Conservation (phyloP, 2,888 invertebrate genomes). For the Oscheius onirici region DNA sequence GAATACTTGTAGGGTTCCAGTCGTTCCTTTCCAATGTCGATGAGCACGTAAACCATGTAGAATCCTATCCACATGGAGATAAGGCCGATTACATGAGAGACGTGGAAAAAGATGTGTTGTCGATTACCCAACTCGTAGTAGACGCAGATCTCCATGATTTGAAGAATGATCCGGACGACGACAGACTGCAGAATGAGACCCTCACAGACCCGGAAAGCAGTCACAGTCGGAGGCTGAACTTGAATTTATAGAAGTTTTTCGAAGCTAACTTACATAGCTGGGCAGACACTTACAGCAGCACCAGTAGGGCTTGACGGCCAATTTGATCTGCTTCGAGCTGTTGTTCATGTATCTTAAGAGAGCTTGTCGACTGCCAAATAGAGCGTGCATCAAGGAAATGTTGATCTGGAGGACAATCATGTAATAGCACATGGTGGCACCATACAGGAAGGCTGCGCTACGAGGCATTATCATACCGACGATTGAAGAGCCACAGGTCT, state of each 20-base stretch:
- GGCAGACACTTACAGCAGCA: slow-evolving; percentile 22
- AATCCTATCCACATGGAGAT: slow-evolving; percentile 27
- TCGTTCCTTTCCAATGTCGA: slow-evolving; percentile 26
- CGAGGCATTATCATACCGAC: slow-evolving; percentile 25
- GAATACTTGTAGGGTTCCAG: slow-evolving; percentile 19
- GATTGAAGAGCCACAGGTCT: neutral
- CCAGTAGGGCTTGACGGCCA: slow-evolving; percentile 18
- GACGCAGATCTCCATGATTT: slow-evolving; percentile 19
- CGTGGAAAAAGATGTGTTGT: slow-evolving; percentile 15
- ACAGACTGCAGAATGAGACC: slow-evolving; percentile 27
- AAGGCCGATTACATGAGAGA: slow-evolving; percentile 21
- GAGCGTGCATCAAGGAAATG: neutral
- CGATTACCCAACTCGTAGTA: slow-evolving; percentile 16
- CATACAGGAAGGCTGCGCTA: slow-evolving; percentile 24
- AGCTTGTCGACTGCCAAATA: slow-evolving; percentile 21
- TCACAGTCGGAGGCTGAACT: neutral
- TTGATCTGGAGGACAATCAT: slow-evolving; percentile 23
- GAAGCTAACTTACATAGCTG: too few species aligned
- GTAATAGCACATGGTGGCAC: slow-evolving; percentile 14
- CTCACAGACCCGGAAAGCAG: slow-evolving; percentile 21
- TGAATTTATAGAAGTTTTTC: too few species aligned
- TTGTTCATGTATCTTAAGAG: slow-evolving; percentile 11
- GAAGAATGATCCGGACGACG: slow-evolving; percentile 10
- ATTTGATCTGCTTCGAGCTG: neutral
- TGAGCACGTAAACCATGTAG: slow-evolving; percentile 28